A percentile compares a stretch with the other conserved stretches of the same genome.
These are phyloP conservation scores for Hydriomena furcata DNA, from an alignment of 2,888 invertebrate genomes.

Conservation along the genomic window DNA sequence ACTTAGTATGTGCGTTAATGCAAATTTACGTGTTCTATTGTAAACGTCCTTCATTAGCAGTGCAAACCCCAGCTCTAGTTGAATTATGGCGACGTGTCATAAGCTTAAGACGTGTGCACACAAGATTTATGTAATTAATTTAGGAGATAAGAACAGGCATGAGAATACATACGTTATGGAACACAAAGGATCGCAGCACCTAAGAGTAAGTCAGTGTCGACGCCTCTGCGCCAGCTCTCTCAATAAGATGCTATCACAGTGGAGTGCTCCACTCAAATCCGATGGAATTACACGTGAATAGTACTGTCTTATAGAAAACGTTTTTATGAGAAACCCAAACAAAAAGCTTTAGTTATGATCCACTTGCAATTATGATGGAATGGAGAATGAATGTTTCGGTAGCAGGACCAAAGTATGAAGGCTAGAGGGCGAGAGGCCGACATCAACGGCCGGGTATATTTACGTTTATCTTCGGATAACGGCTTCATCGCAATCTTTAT, in stretches of 20 bases:
- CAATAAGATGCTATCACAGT: conserved; percentile 39
- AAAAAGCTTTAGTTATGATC: conserved; percentile 41
- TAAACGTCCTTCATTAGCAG: conserved; percentile 76
- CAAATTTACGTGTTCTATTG: conserved; percentile 46
- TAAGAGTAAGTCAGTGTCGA: conserved; percentile 41
- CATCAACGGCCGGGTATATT: conserved; percentile 77
- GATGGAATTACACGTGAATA: conserved; percentile 25
- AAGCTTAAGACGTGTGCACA: conserved; percentile 82
- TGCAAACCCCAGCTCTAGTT: conserved; percentile 70
- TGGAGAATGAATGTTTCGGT: conserved; percentile 31
- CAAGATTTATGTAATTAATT: conserved; percentile 84
- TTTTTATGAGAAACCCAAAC: neutral
- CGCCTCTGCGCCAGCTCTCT: conserved; percentile 38
- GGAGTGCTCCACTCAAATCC: conserved; percentile 24
- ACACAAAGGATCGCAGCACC: conserved; percentile 63
- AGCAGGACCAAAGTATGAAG: conserved; percentile 31
- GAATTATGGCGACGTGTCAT: conserved; percentile 79
- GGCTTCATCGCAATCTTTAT: conserved; percentile 84
- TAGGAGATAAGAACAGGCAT: conserved; percentile 78
- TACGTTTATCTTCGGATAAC: conserved; percentile 83
- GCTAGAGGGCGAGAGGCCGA: conserved; percentile 52
- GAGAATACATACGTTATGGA: conserved; percentile 67
- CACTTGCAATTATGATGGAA: conserved; percentile 48
- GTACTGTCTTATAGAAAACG: conserved; percentile 6
- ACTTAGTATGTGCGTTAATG: conserved; percentile 29